Evolutionary conservation across 2,888 invertebrate genomes (phyloP), one percentile per base, ranked within the genome.

Genomic region (Ametastegia equiseti): DNA sequence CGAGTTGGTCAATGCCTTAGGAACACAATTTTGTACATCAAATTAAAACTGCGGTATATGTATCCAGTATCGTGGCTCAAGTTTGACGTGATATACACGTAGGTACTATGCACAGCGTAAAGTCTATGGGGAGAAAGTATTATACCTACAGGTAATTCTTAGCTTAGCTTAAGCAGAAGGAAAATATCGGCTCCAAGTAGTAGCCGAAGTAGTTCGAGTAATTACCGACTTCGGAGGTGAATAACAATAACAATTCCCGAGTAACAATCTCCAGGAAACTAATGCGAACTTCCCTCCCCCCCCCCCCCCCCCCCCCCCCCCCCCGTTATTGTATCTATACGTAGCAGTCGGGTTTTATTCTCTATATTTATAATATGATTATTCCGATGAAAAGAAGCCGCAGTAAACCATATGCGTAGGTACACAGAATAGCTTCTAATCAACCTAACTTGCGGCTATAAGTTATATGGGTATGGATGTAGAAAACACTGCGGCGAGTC

Each of bases 11-110:
- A 39, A 67, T 67, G 65, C 65, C 65, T 67, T 19, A 19, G 15
- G 19, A 67, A 4, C 36, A 39, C 36, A 67, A 67, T 19, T 39
- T 65, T 39, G 36, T 39, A 63, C 33, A 33, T 27, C 27, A 63
- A n/a, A 33, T 63, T 15, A 63, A 63, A 15, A 33, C 30, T 7
- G 19, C 36, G n/a, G n/a, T 39, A 19, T 5, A 5, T 36, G 19
- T 39, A 39, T 67, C 11, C n/a, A 36, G 39, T n/a, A n/a, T 39
- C 36, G 39, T 33, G n/a, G 65, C 19, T 67, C 39, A 67, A 7
- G n/a, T 67, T 67, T 39, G 65, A 67, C 65, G 65, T 67, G 39
- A 67, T 19, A 39, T 67, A n/a, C n/a, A n/a, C n/a, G n/a, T n/a
- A n/a, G n/a, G n/a, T n/a, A n/a, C n/a, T n/a, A n/a, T n/a, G n/a